phyloP scores from a whole-genome alignment of 2,888 invertebrate genomes.

The Noctuana brunneofusca region DNA sequence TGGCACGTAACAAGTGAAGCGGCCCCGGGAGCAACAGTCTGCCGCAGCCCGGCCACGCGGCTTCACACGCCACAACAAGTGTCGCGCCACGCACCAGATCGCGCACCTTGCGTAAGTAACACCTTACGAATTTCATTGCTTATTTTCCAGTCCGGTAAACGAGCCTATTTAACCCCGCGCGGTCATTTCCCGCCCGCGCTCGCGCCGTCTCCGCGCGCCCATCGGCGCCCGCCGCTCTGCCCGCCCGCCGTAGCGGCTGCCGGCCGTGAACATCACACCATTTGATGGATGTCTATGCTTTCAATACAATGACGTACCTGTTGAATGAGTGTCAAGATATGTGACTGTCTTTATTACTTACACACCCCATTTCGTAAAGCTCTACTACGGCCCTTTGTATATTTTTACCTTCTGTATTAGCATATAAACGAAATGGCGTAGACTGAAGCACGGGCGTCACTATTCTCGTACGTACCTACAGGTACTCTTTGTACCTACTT shows the following conservation, averaged over 20 bases:
- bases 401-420: slow-evolving; percentile 11
- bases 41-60: slow-evolving; percentile 82
- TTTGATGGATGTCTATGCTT: slow-evolving; percentile 53
- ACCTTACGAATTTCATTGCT: slow-evolving; percentile 59
- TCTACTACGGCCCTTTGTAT: slow-evolving; percentile 15
- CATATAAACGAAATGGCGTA: slow-evolving; percentile 23
- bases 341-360: slow-evolving; percentile 38
- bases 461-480: not conserved
- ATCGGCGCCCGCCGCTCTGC: slow-evolving; percentile 37
- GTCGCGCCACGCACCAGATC: slow-evolving; percentile 48
- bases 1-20: slow-evolving; percentile 81
- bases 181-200: slow-evolving; percentile 35
- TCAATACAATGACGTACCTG: slow-evolving; percentile 60
- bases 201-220: slow-evolving; percentile 36
- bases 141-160: slow-evolving; percentile 48
- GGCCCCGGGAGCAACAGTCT: slow-evolving; percentile 83
- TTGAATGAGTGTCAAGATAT: slow-evolving; percentile 68
- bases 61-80: slow-evolving; percentile 65
- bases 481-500: too few relatives aligned
- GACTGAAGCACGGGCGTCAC: slow-evolving; percentile 5
- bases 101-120: slow-evolving; percentile 66
- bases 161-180: slow-evolving; percentile 38
- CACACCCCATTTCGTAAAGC: slow-evolving; percentile 21
- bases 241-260: slow-evolving; percentile 41
- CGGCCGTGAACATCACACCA: slow-evolving; percentile 45